phyloP scores from a whole-genome alignment of 1,140 invertebrate species.

The Onthophagus taurus region DNA sequence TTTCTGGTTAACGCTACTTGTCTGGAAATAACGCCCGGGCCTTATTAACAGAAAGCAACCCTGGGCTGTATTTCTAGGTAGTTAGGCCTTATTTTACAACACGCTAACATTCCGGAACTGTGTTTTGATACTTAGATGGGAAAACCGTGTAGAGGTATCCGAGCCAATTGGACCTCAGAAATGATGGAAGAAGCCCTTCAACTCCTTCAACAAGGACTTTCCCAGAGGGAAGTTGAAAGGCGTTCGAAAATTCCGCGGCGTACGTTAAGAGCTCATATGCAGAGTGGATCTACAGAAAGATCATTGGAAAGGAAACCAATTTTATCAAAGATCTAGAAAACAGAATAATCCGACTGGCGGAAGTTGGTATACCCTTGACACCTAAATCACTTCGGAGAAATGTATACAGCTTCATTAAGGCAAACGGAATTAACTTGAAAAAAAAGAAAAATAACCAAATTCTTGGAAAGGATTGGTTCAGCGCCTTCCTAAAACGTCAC shows the following conservation, averaged over 20 bases:
- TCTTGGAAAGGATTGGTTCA: constrained; percentile 25
- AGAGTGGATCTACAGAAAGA: background rate
- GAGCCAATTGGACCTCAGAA: constrained; percentile 8
- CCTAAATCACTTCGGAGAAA: constrained; percentile 7
- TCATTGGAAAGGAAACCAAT: constrained; percentile 3
- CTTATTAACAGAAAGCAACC: too few species aligned
- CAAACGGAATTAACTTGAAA: background rate
- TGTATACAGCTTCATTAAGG: constrained; percentile 3
- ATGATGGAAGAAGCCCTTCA: constrained; percentile 7
- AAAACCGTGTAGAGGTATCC: background rate
- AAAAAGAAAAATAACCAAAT: constrained; percentile 7
- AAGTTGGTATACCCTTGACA: constrained; percentile 6
- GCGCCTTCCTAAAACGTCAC: constrained; percentile 23
- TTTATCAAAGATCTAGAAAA: background rate
- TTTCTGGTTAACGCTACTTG: too few species aligned
- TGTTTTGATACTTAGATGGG: too few species aligned
- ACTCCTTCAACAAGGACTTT: background rate
- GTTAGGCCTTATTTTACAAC: too few species aligned
- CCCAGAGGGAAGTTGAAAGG: constrained; percentile 3
- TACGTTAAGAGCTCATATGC: constrained; percentile 6
- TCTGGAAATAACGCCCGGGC: too few species aligned
- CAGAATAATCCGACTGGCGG: constrained; percentile 2
- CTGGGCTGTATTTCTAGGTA: too few species aligned
- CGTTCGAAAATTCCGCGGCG: constrained; percentile 7
- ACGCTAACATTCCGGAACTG: too few species aligned